Percentiles rank a stretch among this genome's conserved stretches.
Evolutionary conservation across 1,140 invertebrate genomes (phyloP).

Genomic region (Aradophagus sp.): DNA sequence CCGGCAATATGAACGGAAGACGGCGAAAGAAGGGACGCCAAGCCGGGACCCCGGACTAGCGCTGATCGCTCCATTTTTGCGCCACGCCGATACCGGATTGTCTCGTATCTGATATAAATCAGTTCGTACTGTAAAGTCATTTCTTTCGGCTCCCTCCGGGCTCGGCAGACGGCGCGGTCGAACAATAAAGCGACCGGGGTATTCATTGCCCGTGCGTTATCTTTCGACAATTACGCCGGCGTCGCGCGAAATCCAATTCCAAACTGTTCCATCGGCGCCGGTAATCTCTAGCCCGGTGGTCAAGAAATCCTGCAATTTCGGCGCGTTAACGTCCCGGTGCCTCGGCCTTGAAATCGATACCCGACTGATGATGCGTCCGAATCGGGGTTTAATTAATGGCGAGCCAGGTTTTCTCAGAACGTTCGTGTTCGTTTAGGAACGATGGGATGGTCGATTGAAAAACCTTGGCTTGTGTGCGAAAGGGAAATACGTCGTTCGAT

Average conservation of each 20-base stretch:
- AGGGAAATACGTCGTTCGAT: too few relatives aligned
- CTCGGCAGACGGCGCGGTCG: conserved; percentile 8
- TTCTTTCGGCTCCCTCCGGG: conserved; percentile 6
- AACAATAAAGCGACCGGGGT: conserved; percentile 26
- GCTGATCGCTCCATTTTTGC: conserved; percentile 3
- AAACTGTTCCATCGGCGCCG: conserved; percentile 28
- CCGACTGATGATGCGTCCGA: conserved; percentile 37
- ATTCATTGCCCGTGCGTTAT: conserved; percentile 32
- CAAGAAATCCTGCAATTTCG: conserved; percentile 30
- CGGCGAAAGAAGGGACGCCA: neutral
- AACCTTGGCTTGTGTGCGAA: too few relatives aligned
- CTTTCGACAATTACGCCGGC: conserved; percentile 28
- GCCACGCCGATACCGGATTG: conserved; percentile 16
- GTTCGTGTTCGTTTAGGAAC: too few relatives aligned
- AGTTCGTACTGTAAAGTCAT: conserved; percentile 33
- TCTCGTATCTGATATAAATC: conserved; percentile 41
- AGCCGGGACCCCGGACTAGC: too few relatives aligned
- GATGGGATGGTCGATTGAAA: too few relatives aligned
- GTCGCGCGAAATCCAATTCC: conserved; percentile 29
- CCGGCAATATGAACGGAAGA: conserved; percentile 1
- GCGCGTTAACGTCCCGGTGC: neutral
- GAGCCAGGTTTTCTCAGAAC: conserved; percentile 56
- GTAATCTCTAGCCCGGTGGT: conserved; percentile 14
- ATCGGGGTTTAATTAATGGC: conserved; percentile 67
- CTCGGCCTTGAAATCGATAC: conserved; percentile 40